A percentile compares a stretch with the other conserved stretches of the same genome.
These are phyloP conservation scores for Myiopsitta monachus DNA, from an alignment of 2,113 vertebrate species.

Conservation along the genomic window DNA sequence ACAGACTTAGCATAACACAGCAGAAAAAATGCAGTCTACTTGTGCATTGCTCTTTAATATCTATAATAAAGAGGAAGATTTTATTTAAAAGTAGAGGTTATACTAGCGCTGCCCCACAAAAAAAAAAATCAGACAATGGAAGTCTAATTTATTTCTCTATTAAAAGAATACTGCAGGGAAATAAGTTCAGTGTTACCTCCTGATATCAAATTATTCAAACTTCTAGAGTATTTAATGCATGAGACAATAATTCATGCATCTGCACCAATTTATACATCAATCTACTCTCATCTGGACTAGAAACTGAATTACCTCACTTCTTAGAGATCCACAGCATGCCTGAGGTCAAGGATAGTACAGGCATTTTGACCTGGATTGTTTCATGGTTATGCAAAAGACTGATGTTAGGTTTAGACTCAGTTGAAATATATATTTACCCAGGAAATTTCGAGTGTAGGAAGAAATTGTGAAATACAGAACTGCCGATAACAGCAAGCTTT, in stretches of 20 bases:
- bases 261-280: background rate
- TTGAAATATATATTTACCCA: background rate
- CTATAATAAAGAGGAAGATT: background rate
- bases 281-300: background rate
- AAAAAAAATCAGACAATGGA: background rate
- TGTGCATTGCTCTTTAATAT: background rate
- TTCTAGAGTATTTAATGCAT: background rate
- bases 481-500: background rate
- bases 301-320: constrained; percentile 7
- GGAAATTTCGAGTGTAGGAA: background rate
- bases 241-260: background rate
- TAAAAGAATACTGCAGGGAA: background rate
- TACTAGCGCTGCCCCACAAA: background rate
- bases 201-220: background rate
- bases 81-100: background rate
- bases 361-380: background rate
- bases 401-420: background rate
- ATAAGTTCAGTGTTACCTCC: background rate
- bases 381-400: background rate
- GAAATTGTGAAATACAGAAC: background rate
- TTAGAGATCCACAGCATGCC: background rate
- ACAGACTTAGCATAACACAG: background rate
- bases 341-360: background rate
- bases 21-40: background rate
- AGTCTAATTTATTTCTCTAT: background rate